Percentiles rank a stretch among this genome's conserved stretches.
These are phyloP conservation scores for Tenthredo mesomela DNA, from an alignment of 2,888 invertebrate species.

Conservation along the genomic window DNA sequence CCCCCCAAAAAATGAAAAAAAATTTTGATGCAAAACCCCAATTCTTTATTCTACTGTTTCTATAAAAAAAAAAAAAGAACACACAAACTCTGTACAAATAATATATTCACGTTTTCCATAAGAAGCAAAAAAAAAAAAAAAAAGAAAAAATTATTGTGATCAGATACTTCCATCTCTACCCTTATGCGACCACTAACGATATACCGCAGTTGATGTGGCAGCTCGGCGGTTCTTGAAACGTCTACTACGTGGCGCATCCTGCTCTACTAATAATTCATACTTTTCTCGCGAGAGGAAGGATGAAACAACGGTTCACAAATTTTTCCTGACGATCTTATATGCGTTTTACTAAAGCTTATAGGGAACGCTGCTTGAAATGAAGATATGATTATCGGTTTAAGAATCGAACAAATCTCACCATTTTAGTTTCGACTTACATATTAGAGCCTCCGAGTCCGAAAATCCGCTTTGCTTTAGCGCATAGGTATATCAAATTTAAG, in stretches of 20 bases:
- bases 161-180: not conserved
- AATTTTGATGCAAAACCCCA: too few species aligned
- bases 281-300: not conserved
- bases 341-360: too few species aligned
- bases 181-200: not conserved
- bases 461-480: too few species aligned
- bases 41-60: not conserved
- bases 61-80: not conserved
- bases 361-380: too few species aligned
- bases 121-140: not conserved
- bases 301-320: not conserved
- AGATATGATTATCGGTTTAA: too few species aligned
- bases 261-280: not conserved
- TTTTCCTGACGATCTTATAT: too few species aligned
- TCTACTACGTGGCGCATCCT: not conserved
- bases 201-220: too few species aligned
- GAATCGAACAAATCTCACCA: too few species aligned
- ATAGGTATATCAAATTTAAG: too few species aligned
- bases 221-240: not conserved
- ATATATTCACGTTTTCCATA: constrained; percentile 27
- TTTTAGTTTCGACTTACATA: too few species aligned
- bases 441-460: too few species aligned
- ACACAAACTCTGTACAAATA: constrained; percentile 33
- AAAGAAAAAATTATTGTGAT: not conserved
- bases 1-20: too few species aligned